Conservation (phyloP, 2,888 invertebrate species). For the Chymomyza fuscimana region DNA sequence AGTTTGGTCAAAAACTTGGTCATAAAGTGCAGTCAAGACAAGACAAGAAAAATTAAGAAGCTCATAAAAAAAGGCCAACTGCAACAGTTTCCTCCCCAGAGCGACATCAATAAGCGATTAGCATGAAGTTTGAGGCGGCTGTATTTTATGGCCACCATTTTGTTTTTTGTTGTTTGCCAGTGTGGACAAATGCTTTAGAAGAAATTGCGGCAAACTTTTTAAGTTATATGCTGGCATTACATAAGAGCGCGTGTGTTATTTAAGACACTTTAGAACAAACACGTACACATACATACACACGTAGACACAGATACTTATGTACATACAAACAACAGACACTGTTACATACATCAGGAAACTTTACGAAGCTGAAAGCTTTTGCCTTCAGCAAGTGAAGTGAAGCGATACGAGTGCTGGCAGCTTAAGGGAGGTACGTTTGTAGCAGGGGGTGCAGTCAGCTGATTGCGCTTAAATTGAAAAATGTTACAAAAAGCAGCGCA, state of each 20-base stretch:
- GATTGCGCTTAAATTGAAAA: constrained; percentile 48
- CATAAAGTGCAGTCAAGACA: constrained; percentile 41
- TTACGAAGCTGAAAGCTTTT: constrained; percentile 30
- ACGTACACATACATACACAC: background rate
- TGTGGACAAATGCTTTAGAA: constrained; percentile 1
- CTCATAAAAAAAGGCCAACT: constrained; percentile 49
- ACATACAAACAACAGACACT: constrained; percentile 11
- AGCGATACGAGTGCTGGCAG: too few species aligned
- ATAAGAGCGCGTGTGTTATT: constrained; percentile 15
- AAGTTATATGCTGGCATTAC: constrained; percentile 6
- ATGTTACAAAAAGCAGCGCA: constrained; percentile 37
- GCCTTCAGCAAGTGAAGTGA: background rate
- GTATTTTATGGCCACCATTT: constrained; percentile 40
- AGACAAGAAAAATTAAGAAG: constrained; percentile 56
- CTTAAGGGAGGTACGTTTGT: too few species aligned
- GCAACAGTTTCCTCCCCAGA: constrained; percentile 22
- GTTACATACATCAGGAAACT: constrained; percentile 20
- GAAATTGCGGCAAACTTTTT: background rate
- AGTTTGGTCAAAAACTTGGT: constrained; percentile 11
- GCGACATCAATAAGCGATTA: constrained; percentile 45
- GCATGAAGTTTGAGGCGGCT: constrained; percentile 43
- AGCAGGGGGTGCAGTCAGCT: constrained; percentile 16
- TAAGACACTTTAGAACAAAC: constrained; percentile 32
- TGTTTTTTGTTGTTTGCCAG: background rate
- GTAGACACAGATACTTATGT: background rate